Evolutionary conservation across 2,797 vertebrate genomes (phyloP).

Genomic region (Delichon dasypus): DNA sequence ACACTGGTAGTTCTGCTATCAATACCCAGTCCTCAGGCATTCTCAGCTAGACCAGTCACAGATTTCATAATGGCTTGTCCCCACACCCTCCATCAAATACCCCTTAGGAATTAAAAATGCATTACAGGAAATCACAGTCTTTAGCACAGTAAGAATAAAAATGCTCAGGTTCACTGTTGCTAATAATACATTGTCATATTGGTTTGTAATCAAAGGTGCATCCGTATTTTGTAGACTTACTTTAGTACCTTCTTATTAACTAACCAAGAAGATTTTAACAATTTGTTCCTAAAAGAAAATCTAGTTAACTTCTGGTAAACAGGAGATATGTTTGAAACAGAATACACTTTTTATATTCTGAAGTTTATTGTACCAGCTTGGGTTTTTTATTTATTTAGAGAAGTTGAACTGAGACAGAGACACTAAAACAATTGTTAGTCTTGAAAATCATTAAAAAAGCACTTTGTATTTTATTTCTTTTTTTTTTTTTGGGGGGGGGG

Average conservation of each 20-base stretch:
- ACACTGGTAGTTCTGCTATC: not conserved
- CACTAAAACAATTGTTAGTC: not conserved
- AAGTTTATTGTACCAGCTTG: not conserved
- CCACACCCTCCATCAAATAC: not conserved
- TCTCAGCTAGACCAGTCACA: not conserved
- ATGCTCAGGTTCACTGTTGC: not conserved
- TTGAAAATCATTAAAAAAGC: not conserved
- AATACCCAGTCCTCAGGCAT: not conserved
- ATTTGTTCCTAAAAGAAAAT: not conserved
- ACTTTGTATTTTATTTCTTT: not conserved
- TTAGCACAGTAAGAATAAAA: not conserved
- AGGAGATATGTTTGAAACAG: not conserved
- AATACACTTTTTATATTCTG: not conserved
- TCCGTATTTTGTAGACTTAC: not conserved
- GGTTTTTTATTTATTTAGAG: not conserved
- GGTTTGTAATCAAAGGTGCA: not conserved
- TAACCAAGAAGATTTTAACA: not conserved
- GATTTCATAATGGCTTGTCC: not conserved
- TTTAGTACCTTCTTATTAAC: not conserved
- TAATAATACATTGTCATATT: not conserved
- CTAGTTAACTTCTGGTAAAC: not conserved
- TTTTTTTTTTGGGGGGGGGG: not conserved
- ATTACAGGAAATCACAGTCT: conserved; percentile 4
- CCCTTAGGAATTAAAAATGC: not conserved
- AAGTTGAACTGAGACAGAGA: not conserved